Evolutionary conservation across 2,797 vertebrate genomes (phyloP), one percentile per base, ranked within the genome.

Genomic region (Iguana delicatissima): DNA sequence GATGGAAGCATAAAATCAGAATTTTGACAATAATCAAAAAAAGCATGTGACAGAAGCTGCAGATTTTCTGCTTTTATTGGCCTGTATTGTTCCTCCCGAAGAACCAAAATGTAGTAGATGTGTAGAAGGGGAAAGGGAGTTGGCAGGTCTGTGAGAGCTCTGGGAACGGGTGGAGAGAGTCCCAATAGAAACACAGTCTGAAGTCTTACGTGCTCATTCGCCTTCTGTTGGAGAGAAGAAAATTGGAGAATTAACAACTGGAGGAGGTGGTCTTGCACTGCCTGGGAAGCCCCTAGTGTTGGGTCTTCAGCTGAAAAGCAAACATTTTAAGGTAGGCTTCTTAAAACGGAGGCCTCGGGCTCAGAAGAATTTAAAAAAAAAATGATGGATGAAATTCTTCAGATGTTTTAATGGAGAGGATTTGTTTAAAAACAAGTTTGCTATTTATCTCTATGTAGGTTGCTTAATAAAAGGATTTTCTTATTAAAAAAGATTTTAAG

Each of bases 391-490:
- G 93, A 95, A 96, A 96, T 97, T 97, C 95, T 97, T 96, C 94
- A 97, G 93, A 90, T 93, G 95, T 96, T 96, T 96, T 97, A 97
- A 97, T 87, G 92, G 96, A 97, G 96, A 85, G 92, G 96, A 96
- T 96, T 96, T 97, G 95, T 97, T 97, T 97, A 95, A 96, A 97
- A 97, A 95, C 95, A 93, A 97, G 96, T 98, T 97, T 97, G 97
- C 96, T 97, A 97, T 96, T 97, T 97, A 97, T 97, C 96, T 98
- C 94, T 97, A 96, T 92, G 97, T 97, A 98, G 97, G 97, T 97
- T 97, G 97, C 97, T 97, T 96, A 97, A 97, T 96, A 97, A 97
- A 97, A 97, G 96, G 95, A 96, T 97, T 97, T 98, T 97, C 96
- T 96, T 97, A 96, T 95, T 95, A 97, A 69, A 73, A 94, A 96